phyloP scores from a whole-genome alignment of 2,888 invertebrate genomes.

The Oscheius onirici region DNA sequence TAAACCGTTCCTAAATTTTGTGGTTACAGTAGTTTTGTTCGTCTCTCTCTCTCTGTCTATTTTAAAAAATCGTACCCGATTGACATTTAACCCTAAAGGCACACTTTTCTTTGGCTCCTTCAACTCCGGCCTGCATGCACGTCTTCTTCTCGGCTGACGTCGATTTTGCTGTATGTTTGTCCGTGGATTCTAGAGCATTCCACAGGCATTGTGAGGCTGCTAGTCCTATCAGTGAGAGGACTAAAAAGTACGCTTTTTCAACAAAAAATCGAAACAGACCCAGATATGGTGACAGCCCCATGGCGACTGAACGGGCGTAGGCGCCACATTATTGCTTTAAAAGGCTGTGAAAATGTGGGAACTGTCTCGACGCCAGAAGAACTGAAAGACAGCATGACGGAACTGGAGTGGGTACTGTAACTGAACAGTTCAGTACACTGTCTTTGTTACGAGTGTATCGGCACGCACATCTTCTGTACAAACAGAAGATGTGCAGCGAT shows the following conservation, averaged over 20 bases:
- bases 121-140: background rate
- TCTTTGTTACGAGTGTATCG: too few relatives aligned
- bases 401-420: too few relatives aligned
- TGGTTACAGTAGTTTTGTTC: background rate
- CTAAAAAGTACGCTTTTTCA: background rate
- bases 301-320: background rate
- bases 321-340: constrained; percentile 1
- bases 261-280: background rate
- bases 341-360: constrained; percentile 10
- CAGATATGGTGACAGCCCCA: background rate
- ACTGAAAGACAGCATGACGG: too few relatives aligned
- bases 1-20: background rate
- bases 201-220: constrained; percentile 1
- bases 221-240: background rate
- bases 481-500: too few relatives aligned
- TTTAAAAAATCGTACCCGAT: background rate
- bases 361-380: background rate
- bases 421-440: too few relatives aligned
- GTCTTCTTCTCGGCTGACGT: background rate
- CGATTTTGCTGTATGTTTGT: background rate
- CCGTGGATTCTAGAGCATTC: background rate
- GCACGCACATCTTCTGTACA: too few relatives aligned
- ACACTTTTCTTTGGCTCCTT: background rate
- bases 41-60: too few relatives aligned
- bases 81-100: background rate